A percentile compares a stretch with the other conserved stretches of the same genome.
Conservation (phyloP, 2,113 vertebrate genomes). For the Lophura nycthemera region DNA sequence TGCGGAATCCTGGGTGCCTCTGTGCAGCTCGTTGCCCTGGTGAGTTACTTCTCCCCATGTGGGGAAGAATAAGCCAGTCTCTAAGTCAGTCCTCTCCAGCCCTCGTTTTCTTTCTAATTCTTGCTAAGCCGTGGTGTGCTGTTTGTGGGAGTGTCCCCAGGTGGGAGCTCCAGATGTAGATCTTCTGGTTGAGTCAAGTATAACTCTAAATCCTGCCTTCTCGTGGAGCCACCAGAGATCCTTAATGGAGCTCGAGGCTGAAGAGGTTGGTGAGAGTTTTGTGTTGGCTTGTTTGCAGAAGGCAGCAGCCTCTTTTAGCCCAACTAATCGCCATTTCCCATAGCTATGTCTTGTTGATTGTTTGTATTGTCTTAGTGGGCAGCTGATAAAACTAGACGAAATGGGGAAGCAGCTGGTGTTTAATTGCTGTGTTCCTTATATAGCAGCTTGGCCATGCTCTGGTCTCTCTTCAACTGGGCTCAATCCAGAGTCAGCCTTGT, state of each 20-base stretch:
- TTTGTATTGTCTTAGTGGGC: neutral
- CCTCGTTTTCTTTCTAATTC: neutral
- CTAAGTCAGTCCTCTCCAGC: neutral
- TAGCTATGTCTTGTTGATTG: neutral
- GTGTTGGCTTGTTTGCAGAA: neutral
- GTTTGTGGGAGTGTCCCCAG: fast-evolving
- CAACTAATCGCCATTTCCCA: neutral
- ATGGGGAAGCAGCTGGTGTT: neutral
- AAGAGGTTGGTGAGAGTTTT: neutral
- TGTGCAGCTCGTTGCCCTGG: neutral
- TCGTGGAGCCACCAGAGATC: neutral
- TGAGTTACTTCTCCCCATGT: neutral
- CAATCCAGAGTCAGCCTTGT: neutral
- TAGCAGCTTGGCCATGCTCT: neutral
- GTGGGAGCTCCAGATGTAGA: neutral
- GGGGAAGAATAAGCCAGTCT: neutral
- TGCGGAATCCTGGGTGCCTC: neutral
- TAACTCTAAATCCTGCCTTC: neutral
- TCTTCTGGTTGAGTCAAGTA: neutral
- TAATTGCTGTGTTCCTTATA: neutral
- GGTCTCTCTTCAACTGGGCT: fast-evolving
- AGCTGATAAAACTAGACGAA: neutral
- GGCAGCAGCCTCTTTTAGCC: neutral
- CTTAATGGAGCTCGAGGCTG: neutral
- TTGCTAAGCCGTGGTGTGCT: fast-evolving